Conservation (phyloP, 2,888 invertebrate species). For the Therioaphis trifolii region DNA sequence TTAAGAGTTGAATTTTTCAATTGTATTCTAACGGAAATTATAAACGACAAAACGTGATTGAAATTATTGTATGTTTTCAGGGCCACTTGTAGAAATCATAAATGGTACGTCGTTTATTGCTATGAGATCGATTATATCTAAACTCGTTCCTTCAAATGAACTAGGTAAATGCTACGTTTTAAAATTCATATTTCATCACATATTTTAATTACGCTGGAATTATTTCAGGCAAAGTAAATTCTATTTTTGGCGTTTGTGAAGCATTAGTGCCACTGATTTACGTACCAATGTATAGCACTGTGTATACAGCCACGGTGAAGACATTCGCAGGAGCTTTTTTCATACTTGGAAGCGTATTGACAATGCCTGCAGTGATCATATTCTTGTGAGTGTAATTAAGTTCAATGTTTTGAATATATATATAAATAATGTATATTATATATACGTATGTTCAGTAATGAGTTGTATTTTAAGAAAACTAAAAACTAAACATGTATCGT, state of each 20-base stretch:
- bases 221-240: constrained; percentile 81
- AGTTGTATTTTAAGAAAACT: too few relatives aligned
- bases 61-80: constrained; percentile 69
- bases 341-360: constrained; percentile 77
- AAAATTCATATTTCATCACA: background rate
- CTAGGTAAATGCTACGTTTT: constrained; percentile 71
- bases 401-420: too few relatives aligned
- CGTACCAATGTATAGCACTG: constrained; percentile 84
- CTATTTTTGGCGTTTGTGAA: constrained; percentile 85
- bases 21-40: too few relatives aligned
- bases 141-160: constrained; percentile 83
- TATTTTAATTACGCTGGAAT: background rate
- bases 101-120: constrained; percentile 90
- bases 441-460: too few relatives aligned
- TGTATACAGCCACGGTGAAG: constrained; percentile 78
- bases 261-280: constrained; percentile 87
- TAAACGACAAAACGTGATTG: background rate
- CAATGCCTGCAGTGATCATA: constrained; percentile 78
- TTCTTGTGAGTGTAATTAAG: constrained; percentile 74
- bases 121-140: constrained; percentile 88
- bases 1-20: too few relatives aligned
- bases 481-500: too few relatives aligned
- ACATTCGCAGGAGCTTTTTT: constrained; percentile 80
- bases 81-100: constrained; percentile 83
- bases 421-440: too few relatives aligned